Evolutionary conservation across 1,140 invertebrate genomes (phyloP).

Genomic region (Achatina immaculata): DNA sequence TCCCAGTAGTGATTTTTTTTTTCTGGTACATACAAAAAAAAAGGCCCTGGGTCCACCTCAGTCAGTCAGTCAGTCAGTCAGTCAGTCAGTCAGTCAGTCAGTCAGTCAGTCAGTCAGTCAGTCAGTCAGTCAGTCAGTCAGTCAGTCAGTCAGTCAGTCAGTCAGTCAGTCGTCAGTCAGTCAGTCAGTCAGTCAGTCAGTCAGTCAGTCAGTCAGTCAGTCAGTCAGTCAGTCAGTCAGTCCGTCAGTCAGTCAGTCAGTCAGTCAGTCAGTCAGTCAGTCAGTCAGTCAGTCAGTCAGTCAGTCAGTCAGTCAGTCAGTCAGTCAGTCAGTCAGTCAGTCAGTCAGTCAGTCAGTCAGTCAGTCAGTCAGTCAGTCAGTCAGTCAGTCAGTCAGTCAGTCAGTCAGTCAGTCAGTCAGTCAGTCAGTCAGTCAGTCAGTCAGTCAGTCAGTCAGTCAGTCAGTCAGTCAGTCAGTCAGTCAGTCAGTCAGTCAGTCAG

Average conservation of each 20-base stretch:
- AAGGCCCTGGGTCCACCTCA: too few species aligned
- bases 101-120: slow-evolving; percentile 3
- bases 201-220: too few species aligned
- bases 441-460: background rate
- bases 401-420: background rate
- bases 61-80: too few species aligned
- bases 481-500: background rate
- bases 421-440: background rate
- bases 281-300: background rate
- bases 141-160: slow-evolving; percentile 13
- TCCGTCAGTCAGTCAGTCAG: too few species aligned
- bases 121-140: slow-evolving; percentile 16
- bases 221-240: too few species aligned
- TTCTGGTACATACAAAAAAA: too few species aligned
- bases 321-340: slow-evolving; percentile 2
- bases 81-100: too few species aligned
- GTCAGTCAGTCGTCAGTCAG: background rate
- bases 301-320: background rate
- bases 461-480: background rate
- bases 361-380: slow-evolving; percentile 9
- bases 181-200: background rate
- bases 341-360: slow-evolving; percentile 1
- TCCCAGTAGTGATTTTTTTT: too few species aligned
- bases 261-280: background rate
- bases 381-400: background rate